Evolutionary conservation across 1,140 invertebrate genomes (phyloP), one percentile per base, ranked within the genome.

Genomic region (Drosophila lowei): DNA sequence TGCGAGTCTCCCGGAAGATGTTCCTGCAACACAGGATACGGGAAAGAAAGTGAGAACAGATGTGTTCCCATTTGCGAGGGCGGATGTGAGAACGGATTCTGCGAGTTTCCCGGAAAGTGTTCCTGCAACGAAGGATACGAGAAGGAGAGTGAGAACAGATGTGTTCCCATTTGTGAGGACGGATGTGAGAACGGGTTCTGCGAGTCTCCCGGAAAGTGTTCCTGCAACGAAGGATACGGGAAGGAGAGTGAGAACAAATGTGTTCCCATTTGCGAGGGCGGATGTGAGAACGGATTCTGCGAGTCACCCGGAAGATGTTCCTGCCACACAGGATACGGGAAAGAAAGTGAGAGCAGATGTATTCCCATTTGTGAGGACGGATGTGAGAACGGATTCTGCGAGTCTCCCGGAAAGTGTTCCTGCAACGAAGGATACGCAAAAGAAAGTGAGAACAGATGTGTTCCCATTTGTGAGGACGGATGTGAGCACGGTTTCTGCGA

Each of bases 181-280:
- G n/a, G 23, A 3, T 57, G 55, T 57, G 55, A 46, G 42, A 46
- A 57, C 11, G 54, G 54, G 28, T 57, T 25, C 6, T 57, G 54
- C 6, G 21, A 2, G 6, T 16, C 42, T 7, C 54, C 54, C 1
- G 42, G 42, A 13, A 9, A 28, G 3, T 57, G 54, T 16, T 16
- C 41, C 4, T 57, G 54, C 16, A 46, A 46, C 3, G 23, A 57
- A 16, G 54, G 55, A 6, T 57, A 13, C 15, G 4, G 1, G 47
- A 57, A 28, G 0, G 28, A 28, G 8, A 9, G 1, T 16, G 44
- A 46, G 21, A 42, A 23, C 2, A 57, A 5, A 9, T 57, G 55
- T 15, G 38, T 9, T 4, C 55, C 55, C 6, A 18, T 30, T 3
- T 57, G 55, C 6, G 9, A 56, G 4, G 53, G 3, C 4, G 41